Base-by-base conservation (phyloP, 2,888 invertebrate genomes). In the Pristionchus maxplancki region DNA sequence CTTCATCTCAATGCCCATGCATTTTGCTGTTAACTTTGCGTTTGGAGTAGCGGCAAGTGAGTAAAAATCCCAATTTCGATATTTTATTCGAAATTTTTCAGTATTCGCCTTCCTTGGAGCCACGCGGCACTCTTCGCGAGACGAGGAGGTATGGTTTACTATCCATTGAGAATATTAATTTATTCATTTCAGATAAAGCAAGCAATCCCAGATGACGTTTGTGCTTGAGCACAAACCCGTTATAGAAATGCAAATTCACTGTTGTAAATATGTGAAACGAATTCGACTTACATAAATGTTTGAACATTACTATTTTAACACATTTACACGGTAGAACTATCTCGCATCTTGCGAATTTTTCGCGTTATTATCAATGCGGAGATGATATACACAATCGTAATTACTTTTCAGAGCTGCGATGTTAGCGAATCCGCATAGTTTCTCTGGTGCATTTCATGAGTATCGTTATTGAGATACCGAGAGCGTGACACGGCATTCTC, bases 211-310 rank as follows among this genome's bases (percentile, higher is more conserved):
- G 64, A 64, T 0, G 64, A 31, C 15, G 31, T 5, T 15, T 31
- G 64, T 64, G 64, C 64, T 0, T 64, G 31, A 64, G 20, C 9
- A 8, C 24, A 15, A n/a, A n/a, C n/a, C n/a, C n/a, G n/a, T 31
- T 64, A 28, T 15, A 15, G 31, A 13, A 64, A 31, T 64, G 1
- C 62, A 5, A 28, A n/a, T 28, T 28, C 62, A 15, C 0, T 64
- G 64, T 64, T 64, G 64, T 64, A 64, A 64, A 64, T 34, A 64
- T 31, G 13, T n/a, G n/a, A n/a, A n/a, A n/a, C 64, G 64, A 64
- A n/a, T 4, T 24, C 50, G 50, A 50, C 1, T 20, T 50, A 50
- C n/a, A n/a, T n/a, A n/a, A n/a, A n/a, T n/a, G n/a, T n/a, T n/a
- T n/a, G n/a, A n/a, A n/a, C n/a, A n/a, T n/a, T n/a, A n/a, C n/a